phyloP scores from a whole-genome alignment of 1,140 invertebrate species.

The Zeugodacus cucurbitae region DNA sequence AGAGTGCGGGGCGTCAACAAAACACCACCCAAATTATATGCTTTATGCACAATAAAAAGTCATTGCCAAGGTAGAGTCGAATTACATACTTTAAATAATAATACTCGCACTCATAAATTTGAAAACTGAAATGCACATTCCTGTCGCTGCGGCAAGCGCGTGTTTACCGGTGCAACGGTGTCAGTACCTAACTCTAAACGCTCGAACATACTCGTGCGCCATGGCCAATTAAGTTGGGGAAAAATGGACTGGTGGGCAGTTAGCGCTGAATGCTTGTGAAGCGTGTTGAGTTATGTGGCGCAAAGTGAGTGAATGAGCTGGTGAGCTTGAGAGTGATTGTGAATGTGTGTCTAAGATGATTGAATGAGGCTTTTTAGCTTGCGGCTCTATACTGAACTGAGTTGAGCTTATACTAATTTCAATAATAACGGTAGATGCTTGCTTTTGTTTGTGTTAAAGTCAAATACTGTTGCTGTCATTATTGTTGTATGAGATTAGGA shows the following conservation, averaged over 20 bases:
- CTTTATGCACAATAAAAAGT: not conserved
- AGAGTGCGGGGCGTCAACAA: not conserved
- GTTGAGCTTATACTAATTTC: not conserved
- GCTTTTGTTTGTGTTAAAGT: too few relatives aligned
- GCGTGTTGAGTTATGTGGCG: not conserved
- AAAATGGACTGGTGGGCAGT: not conserved
- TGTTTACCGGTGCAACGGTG: conserved; percentile 6
- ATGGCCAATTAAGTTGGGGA: not conserved
- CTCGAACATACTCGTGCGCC: not conserved
- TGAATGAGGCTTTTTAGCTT: not conserved
- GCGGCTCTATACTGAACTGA: not conserved
- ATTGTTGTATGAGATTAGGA: too few relatives aligned
- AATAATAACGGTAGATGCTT: not conserved
- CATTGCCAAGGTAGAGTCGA: not conserved
- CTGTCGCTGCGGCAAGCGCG: not conserved
- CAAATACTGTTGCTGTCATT: too few relatives aligned
- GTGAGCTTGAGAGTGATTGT: not conserved
- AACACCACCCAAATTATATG: not conserved
- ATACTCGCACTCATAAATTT: not conserved
- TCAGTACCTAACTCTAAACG: not conserved
- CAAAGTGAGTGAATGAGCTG: not conserved
- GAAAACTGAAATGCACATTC: not conserved
- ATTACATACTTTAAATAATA: not conserved
- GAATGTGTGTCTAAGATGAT: not conserved
- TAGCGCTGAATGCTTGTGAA: not conserved